phyloP scores from a whole-genome alignment of 2,113 vertebrate genomes.

The Nerophis lumbriciformis region DNA sequence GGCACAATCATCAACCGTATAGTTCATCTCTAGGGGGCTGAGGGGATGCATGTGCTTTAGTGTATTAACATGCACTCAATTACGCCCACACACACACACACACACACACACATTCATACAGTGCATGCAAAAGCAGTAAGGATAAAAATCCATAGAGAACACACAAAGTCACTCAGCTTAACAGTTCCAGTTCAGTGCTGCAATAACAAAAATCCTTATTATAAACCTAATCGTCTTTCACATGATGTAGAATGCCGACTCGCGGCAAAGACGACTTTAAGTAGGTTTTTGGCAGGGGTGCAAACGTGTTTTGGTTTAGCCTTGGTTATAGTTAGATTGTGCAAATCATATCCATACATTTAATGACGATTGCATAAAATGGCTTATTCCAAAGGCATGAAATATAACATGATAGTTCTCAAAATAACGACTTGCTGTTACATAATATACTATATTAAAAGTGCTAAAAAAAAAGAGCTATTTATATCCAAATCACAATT shows the following conservation, averaged over 20 bases:
- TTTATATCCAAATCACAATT: too few species aligned
- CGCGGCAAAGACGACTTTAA: background rate
- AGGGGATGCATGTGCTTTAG: constrained; percentile 7
- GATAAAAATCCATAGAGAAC: constrained; percentile 11
- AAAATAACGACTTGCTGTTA: too few species aligned
- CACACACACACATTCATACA: background rate
- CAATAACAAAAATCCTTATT: constrained; percentile 11
- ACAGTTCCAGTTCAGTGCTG: constrained; percentile 3
- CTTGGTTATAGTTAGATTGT: background rate
- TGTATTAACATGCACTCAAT: constrained; percentile 20
- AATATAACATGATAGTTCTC: too few species aligned
- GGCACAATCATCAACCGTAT: constrained; percentile 43
- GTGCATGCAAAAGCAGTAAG: background rate
- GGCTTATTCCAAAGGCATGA: too few species aligned
- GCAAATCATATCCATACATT: background rate
- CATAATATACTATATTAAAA: too few species aligned
- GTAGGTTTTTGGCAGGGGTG: background rate
- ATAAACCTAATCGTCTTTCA: constrained; percentile 10
- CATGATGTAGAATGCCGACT: constrained; percentile 1
- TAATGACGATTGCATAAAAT: too few species aligned
- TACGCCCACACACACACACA: constrained; percentile 13
- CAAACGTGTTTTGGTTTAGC: constrained; percentile 10
- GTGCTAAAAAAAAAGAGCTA: too few species aligned
- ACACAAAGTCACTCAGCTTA: constrained; percentile 7
- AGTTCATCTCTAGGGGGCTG: constrained; percentile 36